phyloP scores from a whole-genome alignment of 2,797 vertebrate genomes.

The Rhynchotus rufescens region DNA sequence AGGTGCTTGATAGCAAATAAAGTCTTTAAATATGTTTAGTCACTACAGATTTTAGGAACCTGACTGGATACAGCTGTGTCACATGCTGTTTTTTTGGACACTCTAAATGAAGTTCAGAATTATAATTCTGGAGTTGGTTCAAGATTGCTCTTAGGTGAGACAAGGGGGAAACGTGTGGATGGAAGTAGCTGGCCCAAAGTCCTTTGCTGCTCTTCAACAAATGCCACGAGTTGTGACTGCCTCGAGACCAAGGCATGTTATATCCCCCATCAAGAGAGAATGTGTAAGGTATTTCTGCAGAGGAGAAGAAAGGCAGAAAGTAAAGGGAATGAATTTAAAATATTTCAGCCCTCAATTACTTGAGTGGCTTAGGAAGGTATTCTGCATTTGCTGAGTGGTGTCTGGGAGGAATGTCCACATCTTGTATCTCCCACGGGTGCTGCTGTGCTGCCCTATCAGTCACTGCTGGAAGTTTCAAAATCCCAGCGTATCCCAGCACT shows the following conservation, averaged over 20 bases:
- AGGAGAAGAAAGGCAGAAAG: not conserved
- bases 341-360: not conserved
- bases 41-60: not conserved
- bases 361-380: not conserved
- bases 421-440: rapidly evolving
- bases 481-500: not conserved
- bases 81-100: not conserved
- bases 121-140: slow-evolving; percentile 17
- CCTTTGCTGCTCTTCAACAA: not conserved
- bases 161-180: not conserved
- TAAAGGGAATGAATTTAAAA: not conserved
- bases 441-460: not conserved
- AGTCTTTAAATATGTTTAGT: slow-evolving; percentile 28
- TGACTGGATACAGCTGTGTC: slow-evolving; percentile 16
- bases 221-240: not conserved
- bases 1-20: slow-evolving; percentile 55
- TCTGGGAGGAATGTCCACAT: rapidly evolving
- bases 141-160: not conserved
- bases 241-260: not conserved
- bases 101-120: slow-evolving; percentile 33
- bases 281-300: not conserved
- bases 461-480: not conserved
- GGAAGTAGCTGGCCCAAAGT: not conserved
- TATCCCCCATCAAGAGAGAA: not conserved
- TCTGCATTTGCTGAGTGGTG: not conserved